Conservation (phyloP, 2,113 vertebrate species). For the Phalacrocorax pelagicus region DNA sequence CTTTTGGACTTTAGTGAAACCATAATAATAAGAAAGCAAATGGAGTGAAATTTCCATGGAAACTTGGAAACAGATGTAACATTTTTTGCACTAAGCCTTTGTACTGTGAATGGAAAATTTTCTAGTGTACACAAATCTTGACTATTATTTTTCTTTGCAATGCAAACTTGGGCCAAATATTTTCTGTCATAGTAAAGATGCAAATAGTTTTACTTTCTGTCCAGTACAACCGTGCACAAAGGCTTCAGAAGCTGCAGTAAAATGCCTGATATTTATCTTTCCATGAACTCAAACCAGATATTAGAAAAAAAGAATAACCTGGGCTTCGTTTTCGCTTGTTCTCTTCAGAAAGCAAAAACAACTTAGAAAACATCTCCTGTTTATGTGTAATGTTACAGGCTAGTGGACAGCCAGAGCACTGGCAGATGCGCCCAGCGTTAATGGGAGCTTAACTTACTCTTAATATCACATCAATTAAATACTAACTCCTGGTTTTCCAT, state of each 20-base stretch:
- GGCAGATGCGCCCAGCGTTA: background rate
- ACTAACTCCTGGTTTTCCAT: background rate
- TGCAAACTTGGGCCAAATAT: constrained; percentile 9
- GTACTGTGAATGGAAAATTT: constrained; percentile 46
- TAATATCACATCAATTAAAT: background rate
- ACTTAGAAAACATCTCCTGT: background rate
- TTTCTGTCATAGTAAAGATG: constrained; percentile 20
- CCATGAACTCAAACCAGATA: background rate
- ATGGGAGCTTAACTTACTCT: background rate
- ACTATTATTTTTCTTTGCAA: constrained; percentile 45
- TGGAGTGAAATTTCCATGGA: constrained; percentile 55
- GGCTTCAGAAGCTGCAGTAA: background rate
- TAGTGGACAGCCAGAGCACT: background rate
- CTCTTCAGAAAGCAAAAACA: background rate
- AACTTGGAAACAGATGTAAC: constrained; percentile 48
- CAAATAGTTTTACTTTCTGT: constrained; percentile 29
- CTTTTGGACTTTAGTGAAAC: constrained; percentile 16
- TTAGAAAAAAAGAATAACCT: background rate
- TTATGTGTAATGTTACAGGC: background rate
- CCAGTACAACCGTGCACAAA: background rate
- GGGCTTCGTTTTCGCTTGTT: background rate
- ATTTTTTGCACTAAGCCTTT: background rate
- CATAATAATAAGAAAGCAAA: background rate
- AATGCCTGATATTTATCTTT: constrained; percentile 1
- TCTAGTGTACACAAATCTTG: constrained; percentile 31